Percentiles rank a stretch among this genome's conserved stretches.
These are phyloP conservation scores for Procambarus virginalis DNA, from an alignment of 1,140 invertebrate genomes.

Conservation along the genomic window DNA sequence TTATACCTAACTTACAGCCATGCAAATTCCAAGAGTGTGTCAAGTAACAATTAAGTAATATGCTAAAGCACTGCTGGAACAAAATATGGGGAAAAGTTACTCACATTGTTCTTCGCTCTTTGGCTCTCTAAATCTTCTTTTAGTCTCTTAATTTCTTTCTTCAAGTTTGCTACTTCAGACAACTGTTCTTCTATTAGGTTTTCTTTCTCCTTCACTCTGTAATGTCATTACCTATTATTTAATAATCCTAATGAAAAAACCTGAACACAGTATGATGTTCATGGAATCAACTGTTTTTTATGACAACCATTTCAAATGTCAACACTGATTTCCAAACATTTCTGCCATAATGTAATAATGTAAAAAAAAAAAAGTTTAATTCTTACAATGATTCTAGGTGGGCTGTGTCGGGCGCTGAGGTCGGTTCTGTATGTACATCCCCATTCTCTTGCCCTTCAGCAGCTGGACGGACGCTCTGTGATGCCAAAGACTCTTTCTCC, in stretches of 20 bases:
- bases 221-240: not conserved
- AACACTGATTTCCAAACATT: no score
- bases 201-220: slow-evolving; percentile 64
- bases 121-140: slow-evolving; percentile 60
- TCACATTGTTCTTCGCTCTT: slow-evolving; percentile 59
- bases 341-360: not conserved
- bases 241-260: no score
- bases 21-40: slow-evolving; percentile 8
- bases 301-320: no score
- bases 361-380: not conserved
- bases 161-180: slow-evolving; percentile 39
- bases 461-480: slow-evolving; percentile 75
- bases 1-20: slow-evolving; percentile 26
- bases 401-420: slow-evolving; percentile 25
- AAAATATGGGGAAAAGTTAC: not conserved
- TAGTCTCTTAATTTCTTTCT: slow-evolving; percentile 59
- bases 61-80: not conserved
- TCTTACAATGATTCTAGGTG: slow-evolving; percentile 49
- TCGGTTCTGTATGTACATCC: slow-evolving; percentile 74
- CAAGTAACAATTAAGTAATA: not conserved
- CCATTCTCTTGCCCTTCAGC: slow-evolving; percentile 77
- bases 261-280: no score
- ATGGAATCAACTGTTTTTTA: no score
- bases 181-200: slow-evolving; percentile 55
- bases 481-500: slow-evolving; percentile 75